Evolutionary conservation across 2,888 invertebrate genomes (phyloP), one percentile per base, ranked within the genome.

Genomic region (Orthosia incerta): DNA sequence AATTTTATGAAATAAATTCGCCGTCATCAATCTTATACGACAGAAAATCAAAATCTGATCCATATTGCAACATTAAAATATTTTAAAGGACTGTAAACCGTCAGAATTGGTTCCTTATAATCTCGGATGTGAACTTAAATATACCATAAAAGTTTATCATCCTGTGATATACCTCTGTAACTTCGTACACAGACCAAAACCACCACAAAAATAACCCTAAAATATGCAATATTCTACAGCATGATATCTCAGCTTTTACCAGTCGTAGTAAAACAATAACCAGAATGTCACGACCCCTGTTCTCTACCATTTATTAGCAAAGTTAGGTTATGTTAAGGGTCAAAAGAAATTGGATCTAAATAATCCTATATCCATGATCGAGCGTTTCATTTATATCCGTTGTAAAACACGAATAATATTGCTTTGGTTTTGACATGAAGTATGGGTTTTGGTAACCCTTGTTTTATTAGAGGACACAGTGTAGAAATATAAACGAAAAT

Each of bases 391-490:
- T 88, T 88, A 88, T 88, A 85, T 82, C 80, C 80, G 89, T 82
- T 87, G 84, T 88, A 89, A 88, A 88, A 88, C 87, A 87, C 72
- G 84, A 83, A 87, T 85, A 83, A 86, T 86, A 88, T 86, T 81
- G 85, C 80, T 86, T 80, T 80, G 82, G 71, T 86, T 88, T 88
- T 84, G 88, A 89, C 82, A 87, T 81, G 79, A 68, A 76, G 80
- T 84, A 82, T 81, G 79, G 74, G 80, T 79, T 84, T 85, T 76
- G 80, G 79, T 66, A 83, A 79, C 84, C 86, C 78, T 77, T 74
- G 69, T 79, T 87, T 80, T 82, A 86, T 79, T 78, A 45, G 60
- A 61, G 26, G 39, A 45, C 80, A 79, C 77, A 85, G 87, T 7
- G 64, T 73, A 83, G 45, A 56, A 66, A 64, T 74, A 51, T 15